Evolutionary conservation across 2,797 vertebrate species (phyloP), one percentile per base, ranked within the genome.

Genomic region (Carduelis carduelis): DNA sequence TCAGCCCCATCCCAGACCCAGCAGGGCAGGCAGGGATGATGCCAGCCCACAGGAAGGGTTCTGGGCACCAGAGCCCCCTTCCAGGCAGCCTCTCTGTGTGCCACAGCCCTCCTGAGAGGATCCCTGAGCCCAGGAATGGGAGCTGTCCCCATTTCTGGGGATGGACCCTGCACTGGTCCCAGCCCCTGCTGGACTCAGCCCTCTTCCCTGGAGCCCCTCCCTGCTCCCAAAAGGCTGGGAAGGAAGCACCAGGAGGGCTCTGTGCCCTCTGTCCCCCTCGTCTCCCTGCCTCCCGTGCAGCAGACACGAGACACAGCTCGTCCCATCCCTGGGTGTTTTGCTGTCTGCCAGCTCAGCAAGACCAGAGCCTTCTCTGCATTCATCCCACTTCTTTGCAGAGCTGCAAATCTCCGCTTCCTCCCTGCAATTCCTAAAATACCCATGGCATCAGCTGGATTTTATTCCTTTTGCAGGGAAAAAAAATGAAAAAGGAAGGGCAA

Each of bases 331-430:
- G 59, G 66, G 82, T 60, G 56, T 88, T 96, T 68, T 75, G 66
- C 83, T 93, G 79, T 57, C 90, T 95, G 85, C 85, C 86, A 86
- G 76, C 93, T 94, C 93, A 95, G 90, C 93, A 83, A 43, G 87
- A 59, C 83, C 77, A 57, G 69, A 74, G 80, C 61, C 91, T 95
- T 90, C 76, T 78, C 88, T 88, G 69, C 83, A 14, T 57, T 86
- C 91, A 84, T 85, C 87, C 86, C 90, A 69, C 83, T 95, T 61
- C 87, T 88, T 43, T n/a, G 74, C 85, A 78, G 93, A 93, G 88
- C 85, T 88, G 91, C 50, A 88, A 43, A 90, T 57, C 91, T 65
- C 41, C 0, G 3, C 76, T 95, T 87, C 93, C 89, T 87, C 80
- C 53, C 83, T 55, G 63, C 72, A 69, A 32, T 74, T 81, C 95